A percentile compares a stretch with the other conserved stretches of the same genome.
phyloP scores from a whole-genome alignment of 2,888 invertebrate species.

The Ypsolopha sequella region DNA sequence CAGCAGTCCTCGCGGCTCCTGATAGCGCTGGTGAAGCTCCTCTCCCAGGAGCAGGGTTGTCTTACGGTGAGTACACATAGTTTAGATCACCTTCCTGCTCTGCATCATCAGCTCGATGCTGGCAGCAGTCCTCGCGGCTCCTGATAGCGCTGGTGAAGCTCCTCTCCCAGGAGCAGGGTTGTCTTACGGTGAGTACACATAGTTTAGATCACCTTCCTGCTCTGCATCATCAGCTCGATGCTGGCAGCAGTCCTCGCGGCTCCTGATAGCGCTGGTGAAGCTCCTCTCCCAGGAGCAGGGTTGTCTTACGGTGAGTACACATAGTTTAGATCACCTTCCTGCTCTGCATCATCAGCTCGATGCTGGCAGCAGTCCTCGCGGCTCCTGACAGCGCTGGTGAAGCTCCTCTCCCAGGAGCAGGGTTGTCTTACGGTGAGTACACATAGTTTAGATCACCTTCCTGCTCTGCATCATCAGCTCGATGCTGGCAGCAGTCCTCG shows the following conservation, averaged over 20 bases:
- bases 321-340: conserved; percentile 23
- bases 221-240: conserved; percentile 16
- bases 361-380: conserved; percentile 14
- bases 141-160: conserved; percentile 41
- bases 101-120: conserved; percentile 15
- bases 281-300: conserved; percentile 49
- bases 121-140: conserved; percentile 17
- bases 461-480: conserved; percentile 19
- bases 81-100: conserved; percentile 21
- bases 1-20: conserved; percentile 21
- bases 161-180: conserved; percentile 53
- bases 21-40: conserved; percentile 44
- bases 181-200: conserved; percentile 35
- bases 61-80: conserved; percentile 36
- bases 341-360: conserved; percentile 16
- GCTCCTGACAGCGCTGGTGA: conserved; percentile 42
- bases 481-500: conserved; percentile 13
- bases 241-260: conserved; percentile 14
- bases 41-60: conserved; percentile 47
- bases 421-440: conserved; percentile 45
- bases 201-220: conserved; percentile 21
- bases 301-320: conserved; percentile 39
- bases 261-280: conserved; percentile 43
- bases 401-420: conserved; percentile 44
- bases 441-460: conserved; percentile 19